Percentiles rank a stretch among this genome's conserved stretches.
Evolutionary conservation across 2,797 vertebrate species (phyloP).

Genomic region (Rhinoraja longicauda): DNA sequence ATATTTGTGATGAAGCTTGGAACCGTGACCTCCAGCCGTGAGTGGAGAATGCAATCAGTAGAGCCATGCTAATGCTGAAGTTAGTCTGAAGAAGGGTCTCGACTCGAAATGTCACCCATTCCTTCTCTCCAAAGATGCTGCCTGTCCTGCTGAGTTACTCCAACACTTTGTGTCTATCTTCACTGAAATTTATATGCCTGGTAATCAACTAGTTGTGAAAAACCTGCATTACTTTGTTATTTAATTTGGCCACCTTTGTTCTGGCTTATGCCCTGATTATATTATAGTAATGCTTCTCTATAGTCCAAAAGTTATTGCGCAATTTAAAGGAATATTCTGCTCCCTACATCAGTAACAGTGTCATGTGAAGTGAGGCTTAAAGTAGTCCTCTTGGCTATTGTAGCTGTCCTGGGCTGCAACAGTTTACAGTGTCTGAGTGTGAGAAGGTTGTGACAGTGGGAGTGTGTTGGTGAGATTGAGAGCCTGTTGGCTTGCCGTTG

Average conservation of each 20-base stretch:
- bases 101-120: too few species aligned
- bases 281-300: not conserved
- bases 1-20: not conserved
- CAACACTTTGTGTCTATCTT: too few species aligned
- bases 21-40: not conserved
- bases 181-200: not conserved
- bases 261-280: not conserved
- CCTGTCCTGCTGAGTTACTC: too few species aligned
- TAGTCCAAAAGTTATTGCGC: not conserved
- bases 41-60: not conserved
- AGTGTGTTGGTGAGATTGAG: too few species aligned
- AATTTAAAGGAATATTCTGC: not conserved
- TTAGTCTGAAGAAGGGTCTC: too few species aligned
- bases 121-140: too few species aligned
- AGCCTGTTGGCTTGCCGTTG: too few species aligned
- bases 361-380: not conserved
- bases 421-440: not conserved
- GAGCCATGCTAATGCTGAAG: not conserved
- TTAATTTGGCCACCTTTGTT: not conserved
- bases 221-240: not conserved
- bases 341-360: too few species aligned
- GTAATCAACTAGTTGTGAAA: not conserved
- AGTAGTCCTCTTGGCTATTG: not conserved
- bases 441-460: not conserved
- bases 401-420: not conserved